Evolutionary conservation across 2,113 vertebrate species (phyloP).

Genomic region (Caranx melampygus): DNA sequence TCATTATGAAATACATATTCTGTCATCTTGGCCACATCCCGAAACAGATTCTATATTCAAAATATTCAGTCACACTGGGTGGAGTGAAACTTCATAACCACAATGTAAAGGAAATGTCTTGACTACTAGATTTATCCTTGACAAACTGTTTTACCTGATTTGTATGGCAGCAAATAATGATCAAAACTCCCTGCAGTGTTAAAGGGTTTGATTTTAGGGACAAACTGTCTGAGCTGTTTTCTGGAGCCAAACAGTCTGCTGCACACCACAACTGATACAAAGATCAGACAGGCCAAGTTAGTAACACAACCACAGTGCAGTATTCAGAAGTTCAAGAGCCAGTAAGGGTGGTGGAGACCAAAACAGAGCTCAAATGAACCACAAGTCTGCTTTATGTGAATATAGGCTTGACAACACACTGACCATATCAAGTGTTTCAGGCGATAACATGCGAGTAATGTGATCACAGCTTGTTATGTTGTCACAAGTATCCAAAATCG

Average conservation of each 20-base stretch:
- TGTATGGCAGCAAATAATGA: not conserved
- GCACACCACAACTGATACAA: too few relatives aligned
- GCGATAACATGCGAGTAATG: too few relatives aligned
- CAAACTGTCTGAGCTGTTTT: not conserved
- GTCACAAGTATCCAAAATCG: too few relatives aligned
- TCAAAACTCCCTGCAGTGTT: not conserved
- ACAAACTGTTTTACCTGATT: not conserved
- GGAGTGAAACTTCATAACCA: not conserved
- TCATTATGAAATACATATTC: slow-evolving; percentile 11
- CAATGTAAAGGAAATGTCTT: not conserved
- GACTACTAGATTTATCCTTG: not conserved
- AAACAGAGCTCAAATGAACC: not conserved
- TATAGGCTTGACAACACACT: too few relatives aligned
- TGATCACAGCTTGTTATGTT: too few relatives aligned
- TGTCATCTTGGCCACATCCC: not conserved
- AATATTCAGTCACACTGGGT: not conserved
- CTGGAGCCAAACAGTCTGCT: too few relatives aligned
- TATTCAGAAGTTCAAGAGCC: not conserved
- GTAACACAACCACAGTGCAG: not conserved
- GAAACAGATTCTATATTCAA: not conserved
- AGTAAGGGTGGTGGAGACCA: not conserved
- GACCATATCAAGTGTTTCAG: too few relatives aligned
- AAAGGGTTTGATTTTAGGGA: not conserved
- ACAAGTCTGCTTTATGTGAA: too few relatives aligned
- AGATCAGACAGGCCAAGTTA: too few relatives aligned